Percentiles rank a stretch among this genome's conserved stretches.
These are phyloP conservation scores for Molanna angustata DNA, from an alignment of 2,888 invertebrate species.

Conservation along the genomic window DNA sequence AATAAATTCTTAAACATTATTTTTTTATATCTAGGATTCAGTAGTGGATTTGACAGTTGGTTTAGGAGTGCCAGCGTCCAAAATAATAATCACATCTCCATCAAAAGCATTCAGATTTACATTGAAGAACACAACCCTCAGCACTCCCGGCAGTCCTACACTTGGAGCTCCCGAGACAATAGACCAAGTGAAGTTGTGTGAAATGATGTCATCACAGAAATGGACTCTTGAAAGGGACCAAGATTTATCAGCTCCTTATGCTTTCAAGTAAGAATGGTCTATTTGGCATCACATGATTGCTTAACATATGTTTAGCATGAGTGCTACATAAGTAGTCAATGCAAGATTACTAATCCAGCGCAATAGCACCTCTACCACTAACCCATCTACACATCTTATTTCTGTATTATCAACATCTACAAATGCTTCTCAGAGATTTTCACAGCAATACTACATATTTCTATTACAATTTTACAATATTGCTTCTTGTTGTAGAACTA, in stretches of 20 bases:
- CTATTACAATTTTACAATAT: too few relatives aligned
- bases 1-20: too few relatives aligned
- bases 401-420: too few relatives aligned
- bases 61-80: slow-evolving; percentile 67
- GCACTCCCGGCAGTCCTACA: slow-evolving; percentile 67
- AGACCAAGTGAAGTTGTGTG: slow-evolving; percentile 59
- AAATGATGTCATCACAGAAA: slow-evolving; percentile 52
- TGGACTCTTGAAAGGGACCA: slow-evolving; percentile 78
- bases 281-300: too few relatives aligned
- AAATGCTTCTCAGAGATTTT: too few relatives aligned
- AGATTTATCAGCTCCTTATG: slow-evolving; percentile 74
- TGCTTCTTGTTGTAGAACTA: too few relatives aligned
- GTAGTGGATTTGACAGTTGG: slow-evolving; percentile 70
- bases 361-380: too few relatives aligned
- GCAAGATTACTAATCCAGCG: too few relatives aligned
- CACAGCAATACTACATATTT: too few relatives aligned
- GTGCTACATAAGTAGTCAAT: too few relatives aligned
- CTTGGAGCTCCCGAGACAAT: slow-evolving; percentile 54
- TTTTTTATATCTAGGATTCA: slow-evolving; percentile 58
- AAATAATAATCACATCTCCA: slow-evolving; percentile 69
- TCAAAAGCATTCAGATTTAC: slow-evolving; percentile 67
- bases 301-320: too few relatives aligned
- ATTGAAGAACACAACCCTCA: slow-evolving; percentile 60
- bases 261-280: slow-evolving; percentile 66
- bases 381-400: too few relatives aligned